phyloP scores from a whole-genome alignment of 2,113 vertebrate species.

The Colossoma macropomum region DNA sequence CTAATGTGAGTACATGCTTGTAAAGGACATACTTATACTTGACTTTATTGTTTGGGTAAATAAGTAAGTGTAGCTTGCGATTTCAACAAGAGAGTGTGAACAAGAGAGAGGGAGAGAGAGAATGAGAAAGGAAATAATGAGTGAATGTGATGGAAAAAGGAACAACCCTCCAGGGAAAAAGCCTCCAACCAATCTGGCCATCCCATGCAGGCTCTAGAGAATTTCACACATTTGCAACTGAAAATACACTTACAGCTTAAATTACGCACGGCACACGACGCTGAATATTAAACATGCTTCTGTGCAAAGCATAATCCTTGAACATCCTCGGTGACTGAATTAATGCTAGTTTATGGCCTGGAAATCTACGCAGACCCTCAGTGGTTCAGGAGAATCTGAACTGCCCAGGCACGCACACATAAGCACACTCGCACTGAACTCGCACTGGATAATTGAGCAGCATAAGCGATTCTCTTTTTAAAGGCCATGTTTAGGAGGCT shows the following conservation, averaged over 20 bases:
- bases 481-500: conserved; percentile 14
- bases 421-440: background rate
- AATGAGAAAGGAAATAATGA: conserved; percentile 12
- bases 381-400: conserved; percentile 1
- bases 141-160: conserved; percentile 33
- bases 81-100: background rate
- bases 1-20: background rate
- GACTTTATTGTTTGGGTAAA: background rate
- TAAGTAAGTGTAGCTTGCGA: background rate
- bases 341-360: background rate
- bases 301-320: background rate
- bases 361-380: background rate
- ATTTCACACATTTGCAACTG: conserved; percentile 51
- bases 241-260: conserved; percentile 55
- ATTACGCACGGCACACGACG: conserved; percentile 16
- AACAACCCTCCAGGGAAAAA: conserved; percentile 35
- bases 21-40: background rate
- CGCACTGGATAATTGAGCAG: background rate
- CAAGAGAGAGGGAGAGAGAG: conserved; percentile 2
- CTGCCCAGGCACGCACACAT: conserved; percentile 19
- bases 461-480: background rate
- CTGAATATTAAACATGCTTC: conserved; percentile 15
- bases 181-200: conserved; percentile 45
- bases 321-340: conserved; percentile 38
- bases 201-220: conserved; percentile 51